Conservation (phyloP, 2,888 invertebrate species). For the Callyntrura guangdongensis region DNA sequence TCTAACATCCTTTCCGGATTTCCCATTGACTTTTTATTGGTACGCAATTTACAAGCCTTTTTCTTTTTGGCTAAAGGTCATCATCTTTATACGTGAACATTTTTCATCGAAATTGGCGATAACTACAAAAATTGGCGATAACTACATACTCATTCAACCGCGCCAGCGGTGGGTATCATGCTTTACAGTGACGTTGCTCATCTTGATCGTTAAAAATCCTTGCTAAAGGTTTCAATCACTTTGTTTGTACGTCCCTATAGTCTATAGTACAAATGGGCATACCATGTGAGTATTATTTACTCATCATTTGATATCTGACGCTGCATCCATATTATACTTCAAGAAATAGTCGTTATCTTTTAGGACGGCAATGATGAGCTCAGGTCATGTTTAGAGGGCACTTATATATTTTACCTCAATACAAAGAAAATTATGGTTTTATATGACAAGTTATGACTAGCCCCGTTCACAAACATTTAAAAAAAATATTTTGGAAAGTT, state of each 20-base stretch:
- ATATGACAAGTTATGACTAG: slow-evolving; percentile 65
- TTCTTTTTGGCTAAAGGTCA: slow-evolving; percentile 76
- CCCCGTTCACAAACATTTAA: slow-evolving; percentile 26
- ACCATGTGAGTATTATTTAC: not conserved
- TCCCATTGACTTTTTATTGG: slow-evolving; percentile 76
- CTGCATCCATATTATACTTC: slow-evolving; percentile 1
- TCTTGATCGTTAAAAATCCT: slow-evolving; percentile 44
- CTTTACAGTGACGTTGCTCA: slow-evolving; percentile 39
- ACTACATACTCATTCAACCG: slow-evolving; percentile 69
- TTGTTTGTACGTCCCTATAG: slow-evolving; percentile 19
- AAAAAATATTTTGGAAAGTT: slow-evolving; percentile 69
- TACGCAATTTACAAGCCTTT: slow-evolving; percentile 72
- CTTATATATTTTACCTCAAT: slow-evolving; percentile 65
- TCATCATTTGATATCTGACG: slow-evolving; percentile 26
- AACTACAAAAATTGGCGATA: slow-evolving; percentile 77
- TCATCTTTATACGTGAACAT: slow-evolving; percentile 76
- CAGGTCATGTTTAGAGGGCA: slow-evolving; percentile 68
- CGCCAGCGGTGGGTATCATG: slow-evolving; percentile 76
- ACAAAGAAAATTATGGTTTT: slow-evolving; percentile 66
- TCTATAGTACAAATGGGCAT: not conserved
- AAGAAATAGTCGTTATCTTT: slow-evolving; percentile 30
- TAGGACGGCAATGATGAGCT: slow-evolving; percentile 53
- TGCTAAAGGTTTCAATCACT: slow-evolving; percentile 46
- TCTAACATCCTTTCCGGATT: slow-evolving; percentile 62
- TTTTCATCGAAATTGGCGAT: slow-evolving; percentile 78